Base-by-base conservation (phyloP, 2,797 vertebrate species). In the Melanogrammus aeglefinus region DNA sequence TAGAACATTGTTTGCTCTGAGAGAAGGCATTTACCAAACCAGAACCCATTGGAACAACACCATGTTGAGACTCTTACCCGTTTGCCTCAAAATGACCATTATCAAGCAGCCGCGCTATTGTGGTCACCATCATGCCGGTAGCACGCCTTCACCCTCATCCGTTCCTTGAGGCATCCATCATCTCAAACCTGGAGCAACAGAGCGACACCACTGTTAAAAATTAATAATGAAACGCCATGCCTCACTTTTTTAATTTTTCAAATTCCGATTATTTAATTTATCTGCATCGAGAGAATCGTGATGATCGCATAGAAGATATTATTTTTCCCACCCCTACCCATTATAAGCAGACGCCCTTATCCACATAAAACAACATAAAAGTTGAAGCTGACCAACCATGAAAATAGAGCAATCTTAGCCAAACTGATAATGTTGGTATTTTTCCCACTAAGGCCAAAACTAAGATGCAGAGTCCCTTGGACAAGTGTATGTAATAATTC, bases 91-190 rank as follows among this genome's bases (percentile, higher is more conserved):
- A 12, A 95, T 3, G 33, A 97, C 81, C 94, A 93, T 97, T 0
- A 7, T 0, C 18, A 97, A 0, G 79, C 97, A 99, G 51, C n/a
- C n/a, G 94, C 94, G 69, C 0, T 27, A 98, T 35, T 1, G 97
- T 96, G 82, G 90, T 0, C 0, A 33, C 91, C 0, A 98, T 97
- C 97, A 99, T 99, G 1, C 91, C 0, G 0, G n/a, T 96, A 97
- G 90, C 96, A 95, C 73, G 84, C 78, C 91, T 94, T 98, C 83
- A 99, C 94, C 70, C 96, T 89, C 16, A 96, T 2, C 77, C 81
- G 96, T 95, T 97, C 84, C 95, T 96, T 1, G 97, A 96, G 71
- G 91, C 91, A 75, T 96, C 92, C 8, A 99, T 85, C 92, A 92
- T 95, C 75, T 97, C 96, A 83, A 91, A 92, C 87, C 98, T 99